Base-by-base conservation (phyloP, 1,140 invertebrate species). In the Conopomorpha cramerella region DNA sequence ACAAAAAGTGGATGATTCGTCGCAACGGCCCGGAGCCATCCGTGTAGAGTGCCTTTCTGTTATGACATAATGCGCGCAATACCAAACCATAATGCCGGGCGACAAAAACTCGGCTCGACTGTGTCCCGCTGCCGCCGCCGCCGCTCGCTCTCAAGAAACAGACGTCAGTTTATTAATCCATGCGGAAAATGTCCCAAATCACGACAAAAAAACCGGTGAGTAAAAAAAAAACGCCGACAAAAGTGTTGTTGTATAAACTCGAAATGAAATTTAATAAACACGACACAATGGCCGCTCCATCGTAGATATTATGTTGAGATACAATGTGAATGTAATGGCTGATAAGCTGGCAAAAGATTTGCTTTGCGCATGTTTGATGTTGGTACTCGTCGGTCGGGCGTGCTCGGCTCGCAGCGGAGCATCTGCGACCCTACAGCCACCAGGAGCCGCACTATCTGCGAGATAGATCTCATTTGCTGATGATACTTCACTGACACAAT, bases 191-290 rank as follows among this genome's bases (percentile, higher is more conserved):
- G 67, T 76, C 71, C 64, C 71, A 65, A 65, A 67, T 56, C 46
- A 51, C 39, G 36, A 67, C 52, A 72, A 73, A 71, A 76, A 72
- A 6, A 53, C 49, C n/a, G n/a, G n/a, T n/a, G n/a, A n/a, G n/a
- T n/a, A n/a, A n/a, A n/a, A n/a, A n/a, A n/a, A n/a, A n/a, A 53
- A 48, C 45, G 46, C 64, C 64, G 70, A 72, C 65, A 68, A 68
- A 62, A 74, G 67, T 71, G 70, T 72, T 72, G 70, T 70, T 63
- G 62, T 68, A 76, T 66, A 55, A 70, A 68, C 56, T 55, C 68
- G 68, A 72, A 76, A 76, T 76, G 62, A 76, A 76, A 71, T 76
- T 76, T 76, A 76, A 76, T 76, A 76, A 76, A 72, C 64, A 65
- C 55, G 39, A 46, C 37, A 76, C 62, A 76, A 76, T 68, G 42